Evolutionary conservation across 53 echinoderm and acorn worm genomes (phyloP).

Genomic region (Henricia sp.): DNA sequence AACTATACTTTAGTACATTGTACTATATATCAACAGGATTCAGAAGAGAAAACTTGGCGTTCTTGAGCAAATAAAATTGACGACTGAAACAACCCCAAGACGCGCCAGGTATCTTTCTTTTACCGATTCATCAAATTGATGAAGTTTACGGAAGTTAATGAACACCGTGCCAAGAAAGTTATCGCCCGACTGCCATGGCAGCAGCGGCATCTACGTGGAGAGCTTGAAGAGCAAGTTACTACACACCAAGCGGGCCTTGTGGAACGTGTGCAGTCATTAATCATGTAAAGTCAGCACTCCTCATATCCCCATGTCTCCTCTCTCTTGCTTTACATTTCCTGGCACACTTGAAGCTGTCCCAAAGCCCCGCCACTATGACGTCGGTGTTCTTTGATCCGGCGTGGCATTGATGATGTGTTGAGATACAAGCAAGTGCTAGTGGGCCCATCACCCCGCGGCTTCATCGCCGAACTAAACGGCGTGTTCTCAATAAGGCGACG

Average conservation of each 20-base stretch:
- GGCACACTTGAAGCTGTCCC: constrained; percentile 53
- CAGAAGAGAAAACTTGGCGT: no score
- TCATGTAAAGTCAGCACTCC: constrained; percentile 7
- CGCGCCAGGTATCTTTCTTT: no score
- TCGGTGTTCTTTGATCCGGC: constrained; percentile 51
- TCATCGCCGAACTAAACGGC: constrained; percentile 5
- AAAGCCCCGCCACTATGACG: constrained; percentile 20
- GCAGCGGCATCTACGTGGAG: constrained; percentile 14
- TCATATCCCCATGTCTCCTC: constrained; percentile 41
- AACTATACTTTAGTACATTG: no score
- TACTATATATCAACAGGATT: no score
- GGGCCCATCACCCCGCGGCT: not conserved
- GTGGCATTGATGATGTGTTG: constrained; percentile 33
- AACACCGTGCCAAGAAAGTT: constrained; percentile 16
- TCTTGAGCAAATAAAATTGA: no score
- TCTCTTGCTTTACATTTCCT: constrained; percentile 42
- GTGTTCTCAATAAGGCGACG: constrained; percentile 39
- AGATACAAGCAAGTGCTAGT: constrained; percentile 30
- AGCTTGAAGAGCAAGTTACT: constrained; percentile 2
- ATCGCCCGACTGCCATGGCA: constrained; percentile 18
- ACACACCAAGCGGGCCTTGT: constrained; percentile 5
- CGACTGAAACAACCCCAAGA: no score
- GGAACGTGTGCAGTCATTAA: constrained; percentile 36
- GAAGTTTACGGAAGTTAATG: constrained; percentile 31
- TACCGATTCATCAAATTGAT: constrained; percentile 9